Conservation (phyloP, 2,797 vertebrate species). For the Ctenopoma kingsleyae region DNA sequence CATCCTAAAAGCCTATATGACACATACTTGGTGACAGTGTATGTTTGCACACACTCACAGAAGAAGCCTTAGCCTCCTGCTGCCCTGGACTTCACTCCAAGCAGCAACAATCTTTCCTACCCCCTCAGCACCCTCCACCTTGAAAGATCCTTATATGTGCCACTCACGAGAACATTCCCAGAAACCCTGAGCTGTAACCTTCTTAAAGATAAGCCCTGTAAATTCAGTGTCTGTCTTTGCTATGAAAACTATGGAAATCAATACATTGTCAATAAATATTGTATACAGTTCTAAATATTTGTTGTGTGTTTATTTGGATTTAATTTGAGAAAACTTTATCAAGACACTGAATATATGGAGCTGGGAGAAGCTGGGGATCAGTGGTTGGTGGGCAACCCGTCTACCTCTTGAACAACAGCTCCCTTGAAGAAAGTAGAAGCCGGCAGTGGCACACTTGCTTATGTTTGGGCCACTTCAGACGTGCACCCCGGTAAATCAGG, state of each 20-base stretch:
- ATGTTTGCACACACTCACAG: conserved; percentile 84
- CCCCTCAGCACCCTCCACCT: conserved; percentile 57
- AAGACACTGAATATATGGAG: too few relatives aligned
- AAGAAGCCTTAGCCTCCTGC: conserved; percentile 83
- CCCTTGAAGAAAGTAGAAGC: too few relatives aligned
- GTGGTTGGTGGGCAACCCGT: too few relatives aligned
- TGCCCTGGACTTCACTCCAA: conserved; percentile 69
- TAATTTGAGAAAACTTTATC: not conserved
- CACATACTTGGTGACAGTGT: conserved; percentile 73
- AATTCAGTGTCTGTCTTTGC: conserved; percentile 76
- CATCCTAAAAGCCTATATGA: conserved; percentile 69
- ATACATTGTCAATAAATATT: conserved; percentile 84
- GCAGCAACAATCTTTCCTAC: conserved; percentile 62
- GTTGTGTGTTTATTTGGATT: conserved; percentile 19
- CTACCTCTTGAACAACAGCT: too few relatives aligned
- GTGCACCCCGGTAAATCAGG: too few relatives aligned
- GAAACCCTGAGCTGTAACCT: conserved; percentile 62
- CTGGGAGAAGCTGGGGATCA: too few relatives aligned
- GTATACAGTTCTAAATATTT: conserved; percentile 75
- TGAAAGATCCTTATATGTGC: conserved; percentile 62
- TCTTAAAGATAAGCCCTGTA: conserved; percentile 65
- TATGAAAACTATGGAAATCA: conserved; percentile 70
- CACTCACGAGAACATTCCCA: conserved; percentile 71
- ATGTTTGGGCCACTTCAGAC: too few relatives aligned
- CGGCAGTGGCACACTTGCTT: too few relatives aligned